phyloP scores from a whole-genome alignment of 92 coral and sea anemone species.

The Zoanthus gigantus region DNA sequence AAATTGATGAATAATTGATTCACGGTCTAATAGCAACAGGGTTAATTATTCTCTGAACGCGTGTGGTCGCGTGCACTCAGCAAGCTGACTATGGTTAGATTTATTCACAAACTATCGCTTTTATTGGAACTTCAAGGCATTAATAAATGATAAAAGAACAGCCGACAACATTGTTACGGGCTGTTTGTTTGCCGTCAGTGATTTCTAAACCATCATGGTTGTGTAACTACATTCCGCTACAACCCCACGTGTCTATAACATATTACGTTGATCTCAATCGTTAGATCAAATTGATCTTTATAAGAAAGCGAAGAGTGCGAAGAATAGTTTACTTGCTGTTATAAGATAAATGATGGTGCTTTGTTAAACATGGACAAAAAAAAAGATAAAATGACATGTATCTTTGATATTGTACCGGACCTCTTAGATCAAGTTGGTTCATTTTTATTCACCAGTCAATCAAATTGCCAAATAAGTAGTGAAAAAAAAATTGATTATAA shows the following conservation, averaged over 20 bases:
- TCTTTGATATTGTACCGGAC: no score
- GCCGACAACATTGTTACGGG: conserved; percentile 24
- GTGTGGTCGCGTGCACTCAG: conserved; percentile 40
- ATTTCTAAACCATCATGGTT: conserved; percentile 26
- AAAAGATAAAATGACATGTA: no score
- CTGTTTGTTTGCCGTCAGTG: conserved; percentile 32
- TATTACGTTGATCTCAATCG: not conserved
- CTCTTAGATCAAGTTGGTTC: no score
- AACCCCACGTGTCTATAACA: not conserved
- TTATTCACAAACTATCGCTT: conserved; percentile 15
- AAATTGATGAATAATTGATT: not conserved
- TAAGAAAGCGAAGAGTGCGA: not conserved
- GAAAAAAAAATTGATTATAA: not conserved
- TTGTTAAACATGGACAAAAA: no score
- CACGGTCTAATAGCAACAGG: not conserved
- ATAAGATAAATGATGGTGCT: not conserved
- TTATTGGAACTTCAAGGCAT: not conserved
- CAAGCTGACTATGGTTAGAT: not conserved
- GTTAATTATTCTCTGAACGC: conserved; percentile 31
- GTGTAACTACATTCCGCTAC: conserved; percentile 10
- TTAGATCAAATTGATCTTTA: not conserved
- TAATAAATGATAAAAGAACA: not conserved
- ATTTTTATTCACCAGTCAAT: not conserved
- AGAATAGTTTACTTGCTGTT: no score
- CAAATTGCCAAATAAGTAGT: not conserved